Base-by-base conservation (phyloP, 2,797 vertebrate genomes). In the Clarias fuscus region DNA sequence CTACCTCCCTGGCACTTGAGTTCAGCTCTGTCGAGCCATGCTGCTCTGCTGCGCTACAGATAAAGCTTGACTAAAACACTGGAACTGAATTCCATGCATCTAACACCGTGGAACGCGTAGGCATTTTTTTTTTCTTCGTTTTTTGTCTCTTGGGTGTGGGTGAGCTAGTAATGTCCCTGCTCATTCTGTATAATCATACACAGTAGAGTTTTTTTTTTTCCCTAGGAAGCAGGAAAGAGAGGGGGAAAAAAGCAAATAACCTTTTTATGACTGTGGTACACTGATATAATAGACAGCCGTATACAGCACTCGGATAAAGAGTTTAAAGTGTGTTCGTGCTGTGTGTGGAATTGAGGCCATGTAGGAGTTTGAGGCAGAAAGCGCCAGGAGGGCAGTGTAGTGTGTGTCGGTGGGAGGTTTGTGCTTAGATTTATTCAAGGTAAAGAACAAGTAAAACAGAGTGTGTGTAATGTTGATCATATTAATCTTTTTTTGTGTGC, bases 11-110 rank as follows among this genome's bases (percentile, higher is more conserved):
- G 86, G 76, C 33, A 67, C 68, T 84, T 14, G 56, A 68, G 64
- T 79, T 84, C 64, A 71, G 86, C 73, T 83, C 86, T 79, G 65
- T 77, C 6, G 53, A 84, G 59, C 76, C 86, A 64, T 78, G 59
- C 40, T n/a, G 67, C 58, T 84, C 82, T 84, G 67, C 76, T 43
- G 56, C 5, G 3, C 86, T 81, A 72, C 78, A 88, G 86, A 86
- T 87, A 88, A 88, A 90, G 65, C 85, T 65, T 70, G 62, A 86
- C 84, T 86, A 37, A 86, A 88, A 86, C 68, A n/a, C 82, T 72
- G 30, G 58, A 79, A n/a, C 65, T 80, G 82, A 24, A 84, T 68
- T 78, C 73, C 13, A 58, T 65, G 85, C 85, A 56, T 77, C 76
- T 24, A 70, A 48, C 84, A 30, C 27, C 64, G 71, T 73, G 68